Evolutionary conservation across 2,888 invertebrate genomes (phyloP).

Genomic region (Gymnosoma rotundatum): DNA sequence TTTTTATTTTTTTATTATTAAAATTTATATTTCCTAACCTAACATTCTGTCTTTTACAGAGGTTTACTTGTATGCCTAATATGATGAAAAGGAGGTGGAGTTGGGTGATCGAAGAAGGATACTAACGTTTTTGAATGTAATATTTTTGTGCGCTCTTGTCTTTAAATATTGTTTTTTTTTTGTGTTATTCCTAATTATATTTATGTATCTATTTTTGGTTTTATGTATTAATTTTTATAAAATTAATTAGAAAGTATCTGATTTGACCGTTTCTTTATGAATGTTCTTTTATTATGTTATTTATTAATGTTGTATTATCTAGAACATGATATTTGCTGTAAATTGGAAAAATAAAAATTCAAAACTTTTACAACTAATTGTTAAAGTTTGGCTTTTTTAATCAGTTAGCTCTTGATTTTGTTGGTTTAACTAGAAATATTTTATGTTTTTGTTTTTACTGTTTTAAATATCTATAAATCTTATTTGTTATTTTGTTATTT

Average conservation of each 20-base stretch:
- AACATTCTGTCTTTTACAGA: constrained; percentile 30
- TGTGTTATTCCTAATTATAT: not conserved
- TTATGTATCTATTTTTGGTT: constrained; percentile 15
- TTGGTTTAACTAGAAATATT: not conserved
- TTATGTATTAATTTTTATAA: constrained; percentile 4
- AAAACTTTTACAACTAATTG: too few relatives aligned
- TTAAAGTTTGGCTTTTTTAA: too few relatives aligned
- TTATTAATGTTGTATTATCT: not conserved
- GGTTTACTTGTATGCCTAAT: constrained; percentile 43
- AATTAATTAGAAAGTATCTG: not conserved
- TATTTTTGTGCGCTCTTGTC: constrained; percentile 64
- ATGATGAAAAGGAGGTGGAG: not conserved
- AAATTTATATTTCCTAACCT: constrained; percentile 22
- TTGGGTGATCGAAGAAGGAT: not conserved
- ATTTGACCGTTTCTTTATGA: not conserved
- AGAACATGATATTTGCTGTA: not conserved
- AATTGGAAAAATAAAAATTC: not conserved
- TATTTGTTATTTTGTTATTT: not conserved
- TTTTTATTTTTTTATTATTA: constrained; percentile 9
- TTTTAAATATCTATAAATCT: not conserved
- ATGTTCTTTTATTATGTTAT: constrained; percentile 2
- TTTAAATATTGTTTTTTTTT: constrained; percentile 43
- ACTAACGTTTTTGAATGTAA: constrained; percentile 56
- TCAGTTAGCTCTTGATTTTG: constrained; percentile 16
- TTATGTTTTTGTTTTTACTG: not conserved